phyloP scores from a whole-genome alignment of 2,888 invertebrate species.

The Aphrophora alni region DNA sequence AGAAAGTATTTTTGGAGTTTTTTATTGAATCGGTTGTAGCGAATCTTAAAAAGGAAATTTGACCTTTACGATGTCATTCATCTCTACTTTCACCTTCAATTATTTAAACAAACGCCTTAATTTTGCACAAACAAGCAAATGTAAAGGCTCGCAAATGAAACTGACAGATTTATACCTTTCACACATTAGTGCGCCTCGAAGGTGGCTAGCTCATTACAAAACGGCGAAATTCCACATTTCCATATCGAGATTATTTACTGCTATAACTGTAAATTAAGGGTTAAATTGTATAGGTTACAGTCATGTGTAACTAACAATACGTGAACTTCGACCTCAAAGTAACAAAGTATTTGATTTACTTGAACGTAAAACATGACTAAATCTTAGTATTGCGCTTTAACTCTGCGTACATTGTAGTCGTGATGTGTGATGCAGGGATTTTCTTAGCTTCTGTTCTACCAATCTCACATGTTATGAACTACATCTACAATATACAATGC shows the following conservation, averaged over 20 bases:
- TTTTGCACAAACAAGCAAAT: not conserved
- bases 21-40: no score
- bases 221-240: not conserved
- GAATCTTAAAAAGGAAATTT: no score
- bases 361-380: not conserved
- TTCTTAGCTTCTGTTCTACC: no score
- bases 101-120: not conserved
- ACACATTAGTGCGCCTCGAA: not conserved
- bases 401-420: no score
- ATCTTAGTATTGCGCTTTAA: not conserved
- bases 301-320: slow-evolving; percentile 9
- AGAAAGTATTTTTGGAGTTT: no score
- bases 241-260: not conserved
- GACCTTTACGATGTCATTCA: no score
- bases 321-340: not conserved
- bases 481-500: no score
- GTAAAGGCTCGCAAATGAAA: not conserved
- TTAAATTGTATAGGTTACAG: not conserved
- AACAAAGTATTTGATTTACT: not conserved
- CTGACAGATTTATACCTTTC: not conserved
- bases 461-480: no score
- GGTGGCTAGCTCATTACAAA: not conserved
- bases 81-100: not conserved
- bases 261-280: slow-evolving; percentile 4
- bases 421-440: no score